phyloP scores from a whole-genome alignment of 1,140 invertebrate species.

The Drosophila sulfurigaster region DNA sequence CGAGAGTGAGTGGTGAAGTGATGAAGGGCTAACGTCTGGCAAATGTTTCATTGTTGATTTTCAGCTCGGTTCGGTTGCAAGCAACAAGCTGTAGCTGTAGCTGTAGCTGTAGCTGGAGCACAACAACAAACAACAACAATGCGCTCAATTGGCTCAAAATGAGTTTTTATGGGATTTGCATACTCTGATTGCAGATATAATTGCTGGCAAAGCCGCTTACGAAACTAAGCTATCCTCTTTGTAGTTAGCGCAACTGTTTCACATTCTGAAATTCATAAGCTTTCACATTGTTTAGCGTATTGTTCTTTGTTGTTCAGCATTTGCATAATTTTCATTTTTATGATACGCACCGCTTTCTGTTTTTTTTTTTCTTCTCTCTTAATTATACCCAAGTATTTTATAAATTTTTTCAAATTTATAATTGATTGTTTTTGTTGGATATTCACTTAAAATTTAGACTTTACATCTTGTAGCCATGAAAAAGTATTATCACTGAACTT shows the following conservation, averaged over 20 bases:
- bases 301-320: too few species aligned
- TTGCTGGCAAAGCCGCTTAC: background rate
- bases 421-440: too few species aligned
- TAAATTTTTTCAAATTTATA: too few species aligned
- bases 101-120: too few species aligned
- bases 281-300: too few species aligned
- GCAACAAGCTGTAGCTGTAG: conserved; percentile 24
- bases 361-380: background rate
- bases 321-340: conserved; percentile 1
- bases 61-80: conserved; percentile 49
- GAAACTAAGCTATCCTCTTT: too few species aligned
- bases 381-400: background rate
- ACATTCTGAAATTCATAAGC: too few species aligned
- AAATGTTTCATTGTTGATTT: conserved; percentile 55
- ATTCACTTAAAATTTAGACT: too few species aligned
- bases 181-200: conserved; percentile 51
- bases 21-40: conserved; percentile 8
- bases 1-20: conserved; percentile 23
- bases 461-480: too few species aligned
- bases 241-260: too few species aligned
- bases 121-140: conserved; percentile 55
- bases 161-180: conserved; percentile 82
- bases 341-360: background rate
- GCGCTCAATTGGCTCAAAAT: conserved; percentile 79
- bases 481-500: too few species aligned